Conservation (phyloP, 2,113 vertebrate genomes). For the Bos javanicus region DNA sequence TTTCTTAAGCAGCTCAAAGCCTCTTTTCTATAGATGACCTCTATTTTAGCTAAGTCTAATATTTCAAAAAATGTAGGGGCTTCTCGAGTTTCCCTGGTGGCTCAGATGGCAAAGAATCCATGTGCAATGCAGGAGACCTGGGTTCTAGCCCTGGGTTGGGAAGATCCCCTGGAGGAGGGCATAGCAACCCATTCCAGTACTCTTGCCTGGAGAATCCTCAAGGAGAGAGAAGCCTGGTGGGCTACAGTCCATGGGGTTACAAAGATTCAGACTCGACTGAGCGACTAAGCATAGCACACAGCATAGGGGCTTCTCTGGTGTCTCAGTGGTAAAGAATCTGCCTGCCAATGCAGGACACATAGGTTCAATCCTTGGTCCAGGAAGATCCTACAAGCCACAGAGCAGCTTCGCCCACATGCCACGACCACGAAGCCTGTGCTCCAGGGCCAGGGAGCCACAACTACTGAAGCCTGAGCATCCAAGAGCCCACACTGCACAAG, state of each 20-base stretch:
- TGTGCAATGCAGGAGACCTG: not conserved
- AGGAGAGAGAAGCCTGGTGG: not conserved
- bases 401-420: not conserved
- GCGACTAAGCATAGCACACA: not conserved
- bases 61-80: not conserved
- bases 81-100: not conserved
- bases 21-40: not conserved
- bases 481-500: not conserved
- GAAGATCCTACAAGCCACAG: not conserved
- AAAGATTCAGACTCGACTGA: not conserved
- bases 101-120: not conserved
- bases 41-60: not conserved
- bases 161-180: not conserved
- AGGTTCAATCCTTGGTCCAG: not conserved
- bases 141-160: not conserved
- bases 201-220: not conserved
- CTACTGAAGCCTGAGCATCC: not conserved
- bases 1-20: not conserved
- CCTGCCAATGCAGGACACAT: not conserved
- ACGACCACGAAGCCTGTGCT: not conserved
- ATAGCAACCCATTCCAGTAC: not conserved
- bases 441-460: not conserved
- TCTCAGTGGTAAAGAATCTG: not conserved
- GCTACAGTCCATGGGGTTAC: not conserved
- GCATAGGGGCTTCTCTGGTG: not conserved